Evolutionary conservation across 1,140 invertebrate genomes (phyloP).

Genomic region (Leptoteleia sp.): DNA sequence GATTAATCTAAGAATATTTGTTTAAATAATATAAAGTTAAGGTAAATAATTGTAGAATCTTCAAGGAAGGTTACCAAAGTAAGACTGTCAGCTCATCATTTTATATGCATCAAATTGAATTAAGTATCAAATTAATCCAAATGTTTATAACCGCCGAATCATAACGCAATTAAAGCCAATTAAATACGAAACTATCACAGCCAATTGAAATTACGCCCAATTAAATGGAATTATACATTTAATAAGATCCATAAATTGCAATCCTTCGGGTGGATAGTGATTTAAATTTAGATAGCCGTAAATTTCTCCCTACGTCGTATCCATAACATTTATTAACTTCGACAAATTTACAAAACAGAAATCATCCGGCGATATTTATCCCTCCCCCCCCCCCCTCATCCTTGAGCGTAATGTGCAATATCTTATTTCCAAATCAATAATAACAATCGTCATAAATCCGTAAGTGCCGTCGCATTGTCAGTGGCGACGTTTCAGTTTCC

Average conservation of each 20-base stretch:
- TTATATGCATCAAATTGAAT: no score
- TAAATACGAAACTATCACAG: no score
- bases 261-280: not conserved
- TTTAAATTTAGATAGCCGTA: constrained; percentile 4
- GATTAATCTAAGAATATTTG: no score
- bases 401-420: not conserved
- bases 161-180: no score
- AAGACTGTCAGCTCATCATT: no score
- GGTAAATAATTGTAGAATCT: no score
- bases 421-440: constrained; percentile 39
- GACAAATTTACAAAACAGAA: constrained; percentile 26
- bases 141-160: no score
- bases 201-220: no score
- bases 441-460: constrained; percentile 42
- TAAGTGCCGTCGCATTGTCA: constrained; percentile 34
- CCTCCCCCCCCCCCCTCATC: no score
- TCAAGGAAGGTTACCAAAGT: no score
- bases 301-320: not conserved
- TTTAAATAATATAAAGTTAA: no score
- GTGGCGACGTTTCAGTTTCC: constrained; percentile 39
- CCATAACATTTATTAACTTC: constrained; percentile 18
- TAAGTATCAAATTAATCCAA: no score
- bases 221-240: not conserved
- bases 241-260: constrained; percentile 1
- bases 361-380: constrained; percentile 25